These are phyloP conservation scores for Zonitis immaculata DNA, from an alignment of 2,888 invertebrate species.

Conservation along the genomic window DNA sequence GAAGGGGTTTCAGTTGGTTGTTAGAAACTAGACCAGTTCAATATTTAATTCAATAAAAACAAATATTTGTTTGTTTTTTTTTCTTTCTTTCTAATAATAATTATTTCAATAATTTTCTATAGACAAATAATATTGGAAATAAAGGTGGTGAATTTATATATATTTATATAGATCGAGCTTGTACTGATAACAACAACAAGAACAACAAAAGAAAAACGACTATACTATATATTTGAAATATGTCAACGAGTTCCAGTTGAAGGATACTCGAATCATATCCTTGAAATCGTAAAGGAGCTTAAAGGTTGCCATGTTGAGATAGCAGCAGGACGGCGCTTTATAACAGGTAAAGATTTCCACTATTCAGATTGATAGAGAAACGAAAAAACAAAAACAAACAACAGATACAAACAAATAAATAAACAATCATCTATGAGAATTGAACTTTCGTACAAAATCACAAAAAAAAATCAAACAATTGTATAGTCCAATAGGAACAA, in stretches of 20 bases:
- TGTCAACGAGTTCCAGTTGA: slow-evolving; percentile 12
- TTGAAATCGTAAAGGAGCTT: slow-evolving; percentile 29
- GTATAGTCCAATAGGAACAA: too few relatives aligned
- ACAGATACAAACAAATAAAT: too few relatives aligned
- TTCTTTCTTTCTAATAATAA: too few relatives aligned
- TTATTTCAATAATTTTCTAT: too few relatives aligned
- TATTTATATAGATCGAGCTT: not conserved
- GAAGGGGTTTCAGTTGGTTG: slow-evolving; percentile 11
- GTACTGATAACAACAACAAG: not conserved
- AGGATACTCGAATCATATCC: slow-evolving; percentile 9
- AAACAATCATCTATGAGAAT: not conserved
- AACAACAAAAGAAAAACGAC: too few relatives aligned
- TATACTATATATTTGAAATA: slow-evolving; percentile 2
- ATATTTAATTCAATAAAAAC: slow-evolving; percentile 12
- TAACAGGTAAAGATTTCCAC: slow-evolving; percentile 27
- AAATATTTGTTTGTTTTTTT: too few relatives aligned
- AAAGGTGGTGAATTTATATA: not conserved
- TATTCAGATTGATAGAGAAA: not conserved
- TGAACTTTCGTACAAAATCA: too few relatives aligned
- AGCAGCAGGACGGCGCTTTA: slow-evolving; percentile 36
- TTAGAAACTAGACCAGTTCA: slow-evolving; percentile 3
- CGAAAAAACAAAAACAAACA: not conserved
- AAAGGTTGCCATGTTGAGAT: slow-evolving; percentile 31
- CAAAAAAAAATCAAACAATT: too few relatives aligned
- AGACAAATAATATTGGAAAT: too few relatives aligned